Base-by-base conservation (phyloP, 2,888 invertebrate species). In the Pandemis cinnamomeana region DNA sequence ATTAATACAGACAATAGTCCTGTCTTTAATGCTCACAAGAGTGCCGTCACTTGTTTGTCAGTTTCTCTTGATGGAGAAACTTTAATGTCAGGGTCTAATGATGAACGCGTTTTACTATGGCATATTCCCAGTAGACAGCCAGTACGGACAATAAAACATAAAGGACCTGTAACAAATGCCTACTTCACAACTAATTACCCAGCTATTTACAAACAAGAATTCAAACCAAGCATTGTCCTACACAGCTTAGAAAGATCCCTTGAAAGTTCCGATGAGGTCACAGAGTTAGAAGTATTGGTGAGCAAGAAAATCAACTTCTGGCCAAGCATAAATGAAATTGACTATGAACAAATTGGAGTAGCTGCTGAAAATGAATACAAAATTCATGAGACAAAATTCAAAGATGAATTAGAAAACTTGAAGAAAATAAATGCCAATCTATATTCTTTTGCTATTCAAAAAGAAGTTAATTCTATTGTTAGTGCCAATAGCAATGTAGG, bases 71-170 rank as follows among this genome's bases (percentile, higher is more conserved):
- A 97, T 86, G 97, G 97, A 6, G 95, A 95, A 60, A 95, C 95
- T 13, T 86, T 99, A 41, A 93, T 97, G 71, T 98, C 98, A 0
- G 98, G 97, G 0, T 96, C 97, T 0, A 95, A 95, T 76, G 98
- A 98, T 90, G 95, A 95, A 67, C 95, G 95, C 75, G 96, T 98
- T 0, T 95, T 96, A 78, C 84, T 98, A 36, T 99, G 98, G 98
- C 96, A 98, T 80, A 95, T 98, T 71, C 90, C 91, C 7, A 98
- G 97, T 85, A 94, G 95, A 75, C 97, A 98, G 86, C 95, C 97
- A 67, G 87, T 97, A 5, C 95, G 96, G 79, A 96, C 95, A 66
- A 92, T 97, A 78, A 89, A 94, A 58, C 97, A 97, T 79, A 97
- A 97, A 88, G 97, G 97, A n/a, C 87, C 95, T 0, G 91, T 98